These are phyloP conservation scores for Trisateles emortualis DNA, from an alignment of 2,888 invertebrate genomes.

Conservation along the genomic window DNA sequence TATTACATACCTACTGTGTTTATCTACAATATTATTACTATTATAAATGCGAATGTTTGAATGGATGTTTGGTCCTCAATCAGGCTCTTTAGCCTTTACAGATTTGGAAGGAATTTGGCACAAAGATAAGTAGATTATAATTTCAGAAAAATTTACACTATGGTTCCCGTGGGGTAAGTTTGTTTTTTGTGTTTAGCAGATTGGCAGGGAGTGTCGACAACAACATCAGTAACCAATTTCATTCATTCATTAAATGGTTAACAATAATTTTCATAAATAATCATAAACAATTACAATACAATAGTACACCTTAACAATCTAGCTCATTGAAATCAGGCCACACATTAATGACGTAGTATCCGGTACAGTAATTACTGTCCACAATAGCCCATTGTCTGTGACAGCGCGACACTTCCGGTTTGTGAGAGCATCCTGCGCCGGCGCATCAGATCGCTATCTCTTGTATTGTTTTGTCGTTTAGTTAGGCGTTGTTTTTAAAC, in stretches of 20 bases:
- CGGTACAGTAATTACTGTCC: conserved; percentile 67
- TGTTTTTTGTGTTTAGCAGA: too few relatives aligned
- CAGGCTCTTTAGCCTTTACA: too few relatives aligned
- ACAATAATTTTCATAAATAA: conserved; percentile 22
- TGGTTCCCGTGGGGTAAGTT: too few relatives aligned
- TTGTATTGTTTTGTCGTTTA: conserved; percentile 43
- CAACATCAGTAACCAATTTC: too few relatives aligned
- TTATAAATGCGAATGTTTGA: too few relatives aligned
- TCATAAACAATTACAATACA: background rate
- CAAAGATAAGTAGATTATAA: too few relatives aligned
- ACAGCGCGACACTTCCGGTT: conserved; percentile 71
- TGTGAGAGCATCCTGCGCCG: conserved; percentile 62
- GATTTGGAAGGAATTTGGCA: too few relatives aligned
- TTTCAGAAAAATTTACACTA: too few relatives aligned
- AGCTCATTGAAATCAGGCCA: conserved; percentile 50
- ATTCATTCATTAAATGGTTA: background rate
- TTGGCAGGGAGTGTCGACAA: background rate
- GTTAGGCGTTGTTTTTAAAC: conserved; percentile 4
- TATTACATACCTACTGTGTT: too few relatives aligned
- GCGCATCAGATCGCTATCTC: conserved; percentile 54
- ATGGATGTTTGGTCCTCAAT: too few relatives aligned
- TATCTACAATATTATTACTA: too few relatives aligned
- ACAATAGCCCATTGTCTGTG: conserved; percentile 81
- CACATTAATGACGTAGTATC: conserved; percentile 61
- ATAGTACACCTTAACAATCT: conserved; percentile 31